Percentiles rank a stretch among this genome's conserved stretches.
Conservation (phyloP, 2,888 invertebrate species). For the Brassicogethes aeneus region DNA sequence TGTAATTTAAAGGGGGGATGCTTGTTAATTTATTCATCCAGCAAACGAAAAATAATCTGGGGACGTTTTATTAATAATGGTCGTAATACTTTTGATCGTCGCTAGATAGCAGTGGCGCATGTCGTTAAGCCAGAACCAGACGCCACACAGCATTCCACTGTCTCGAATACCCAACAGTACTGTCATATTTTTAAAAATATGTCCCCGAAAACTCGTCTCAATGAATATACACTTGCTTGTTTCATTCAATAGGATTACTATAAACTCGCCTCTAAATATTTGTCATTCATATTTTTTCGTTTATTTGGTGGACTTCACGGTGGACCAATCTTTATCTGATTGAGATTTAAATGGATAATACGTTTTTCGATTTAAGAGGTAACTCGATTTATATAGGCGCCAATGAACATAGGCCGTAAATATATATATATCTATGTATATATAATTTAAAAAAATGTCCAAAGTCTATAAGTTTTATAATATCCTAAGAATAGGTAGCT, state of each 20-base stretch:
- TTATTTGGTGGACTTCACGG: not conserved
- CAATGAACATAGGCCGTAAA: too few species aligned
- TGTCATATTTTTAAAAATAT: conserved; percentile 20
- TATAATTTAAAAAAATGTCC: too few species aligned
- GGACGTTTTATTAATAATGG: conserved; percentile 2
- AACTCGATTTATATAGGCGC: too few species aligned
- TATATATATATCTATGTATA: too few species aligned
- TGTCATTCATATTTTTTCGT: not conserved
- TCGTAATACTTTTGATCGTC: conserved; percentile 17
- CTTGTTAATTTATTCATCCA: not conserved
- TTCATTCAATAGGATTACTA: not conserved
- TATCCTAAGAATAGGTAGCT: too few species aligned
- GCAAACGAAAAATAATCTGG: not conserved
- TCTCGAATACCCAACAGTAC: conserved; percentile 17
- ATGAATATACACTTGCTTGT: conserved; percentile 11
- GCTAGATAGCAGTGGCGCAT: conserved; percentile 23
- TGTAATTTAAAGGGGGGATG: not conserved
- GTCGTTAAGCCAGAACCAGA: conserved; percentile 17
- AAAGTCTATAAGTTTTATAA: too few species aligned
- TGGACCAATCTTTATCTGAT: not conserved
- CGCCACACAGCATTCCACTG: conserved; percentile 26
- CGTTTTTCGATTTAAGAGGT: not conserved
- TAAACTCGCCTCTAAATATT: not conserved
- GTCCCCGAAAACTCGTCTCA: conserved; percentile 17
- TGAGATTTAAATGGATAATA: not conserved